Evolutionary conservation across 92 coral and sea anemone species (phyloP), one percentile per base, ranked within the genome.

Genomic region (Porites evermanni): DNA sequence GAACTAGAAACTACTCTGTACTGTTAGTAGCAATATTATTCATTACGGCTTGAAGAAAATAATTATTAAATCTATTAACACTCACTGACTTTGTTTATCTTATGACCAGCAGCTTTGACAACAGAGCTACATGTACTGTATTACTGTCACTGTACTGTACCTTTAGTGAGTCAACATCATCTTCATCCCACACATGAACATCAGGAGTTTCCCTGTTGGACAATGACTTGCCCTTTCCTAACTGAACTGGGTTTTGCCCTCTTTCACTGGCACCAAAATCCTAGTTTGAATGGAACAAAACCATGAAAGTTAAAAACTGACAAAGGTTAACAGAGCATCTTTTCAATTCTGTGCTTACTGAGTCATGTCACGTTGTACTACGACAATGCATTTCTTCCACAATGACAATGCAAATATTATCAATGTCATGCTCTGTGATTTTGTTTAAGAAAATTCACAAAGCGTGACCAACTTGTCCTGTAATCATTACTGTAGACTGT

Each of bases 91-190:
- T 38, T 38, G 47, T 4, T 38, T 38, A 38, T 38, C 47, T 38
- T 38, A 38, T 38, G 47, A 38, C 47, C 47, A 38, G 47, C 47
- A 38, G 47, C 47, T 4, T 38, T 38, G 1, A 38, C 4, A 38
- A 38, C 47, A 38, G 47, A 38, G 47, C 6, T 38, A 38, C 32
- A 29, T 29, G 32, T 29, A 29, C 47, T 38, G 47, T 38, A 38
- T 3, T 38, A 38, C 47, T 38, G 47, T 38, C 47, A 38, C 47
- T 38, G 47, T 38, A 38, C 6, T 4, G 24, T 64, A 92, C 95
- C 93, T 92, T 92, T 18, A 92, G 80, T 8, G 95, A 92, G 67
- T 92, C 95, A 44, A 88, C 93, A 86, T 92, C 95, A 78, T 92
- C 91, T 63, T 89, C 93, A 69, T 86, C 91, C 95, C 95, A 92